Evolutionary conservation across 1,140 invertebrate species (phyloP), one percentile per base, ranked within the genome.

Genomic region (Arion vulgaris): DNA sequence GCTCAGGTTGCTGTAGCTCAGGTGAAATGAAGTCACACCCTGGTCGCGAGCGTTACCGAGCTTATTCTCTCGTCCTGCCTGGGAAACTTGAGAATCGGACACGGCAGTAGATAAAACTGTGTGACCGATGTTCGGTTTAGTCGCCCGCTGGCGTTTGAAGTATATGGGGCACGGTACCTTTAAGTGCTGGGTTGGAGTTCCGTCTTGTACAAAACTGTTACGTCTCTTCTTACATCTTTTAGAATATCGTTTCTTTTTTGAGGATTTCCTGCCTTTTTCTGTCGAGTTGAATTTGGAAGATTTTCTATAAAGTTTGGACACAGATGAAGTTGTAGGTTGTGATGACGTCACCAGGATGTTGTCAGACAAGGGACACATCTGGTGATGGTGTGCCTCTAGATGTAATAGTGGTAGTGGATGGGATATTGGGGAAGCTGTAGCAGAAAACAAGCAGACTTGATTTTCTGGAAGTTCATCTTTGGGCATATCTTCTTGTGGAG

Each of bases 1-100:
- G 53, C 53, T 41, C 72, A 86, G 76, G 13, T 81, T 69, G 36
- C 68, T 82, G 68, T 74, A 71, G 69, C 82, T 82, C 13, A 68
- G 80, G 80, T 74, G 82, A 28, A 83, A 85, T 13, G 57, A 62
- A 26, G 77, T 51, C 19, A 36, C 49, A 17, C 41, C 41, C 19
- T 38, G 28, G 23, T 32, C 32, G 38, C 13, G 0, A 26, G 13
- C 0, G 51, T 26, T n/a, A 1, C 34, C 71, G 53, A 71, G 9
- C 28, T 68, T 74, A 4, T 1, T n/a, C 11, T 62, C 53, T 51
- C 75, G 15, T 0, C 73, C 73, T 23, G 68, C 69, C 32, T 75
- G 23, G 26, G 79, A 80, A 0, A 85, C 66, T 57, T 83, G 74
- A 7, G 84, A 81, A 68, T 85, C 84, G 15, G 84, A 85, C n/a